Base-by-base conservation (phyloP, 2,797 vertebrate genomes). In the Pogoniulus pusillus region DNA sequence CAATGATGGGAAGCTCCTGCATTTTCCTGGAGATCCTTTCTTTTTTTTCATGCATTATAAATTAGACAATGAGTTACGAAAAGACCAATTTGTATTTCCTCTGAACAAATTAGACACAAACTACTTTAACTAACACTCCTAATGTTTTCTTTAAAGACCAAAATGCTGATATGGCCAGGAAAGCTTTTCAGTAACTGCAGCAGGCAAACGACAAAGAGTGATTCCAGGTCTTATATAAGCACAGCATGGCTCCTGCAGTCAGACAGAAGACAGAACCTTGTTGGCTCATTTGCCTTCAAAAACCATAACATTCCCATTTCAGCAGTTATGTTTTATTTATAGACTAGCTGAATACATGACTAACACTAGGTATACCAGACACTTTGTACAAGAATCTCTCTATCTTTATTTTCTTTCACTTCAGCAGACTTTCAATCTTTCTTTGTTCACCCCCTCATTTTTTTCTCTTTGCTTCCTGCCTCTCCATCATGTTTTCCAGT, bases 21-120 rank as follows among this genome's bases (percentile, higher is more conserved):
- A 20, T 86, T 80, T 97, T 97, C 92, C 95, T 95, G 93, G 89
- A 97, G 82, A 80, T 90, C 82, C 64, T 76, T 55, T 63, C 78
- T 58, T 96, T 95, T 95, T 97, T 96, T 93, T 66, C 85, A 92
- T 93, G 81, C 63, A 96, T 96, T 96, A 96, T 97, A 91, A 96
- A 96, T 93, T 91, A 95, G 72, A 81, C 41, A 76, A 96, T 91
- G 89, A 95, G 97, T 97, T 95, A 97, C 96, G 96, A 66, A 97
- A 87, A 54, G 82, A 18, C 32, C 17, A 49, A 54, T 92, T 57
- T 94, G 51, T 94, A 74, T 92, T 93, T 96, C 95, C n/a, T 93
- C 89, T 63, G 62, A 87, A 77, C 62, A 53, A 35, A 68, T 60
- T 89, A 91, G 34, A 65, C 6, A 22, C 63, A 87, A 92, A 83